Evolutionary conservation across 2,797 vertebrate species (phyloP), one percentile per base, ranked within the genome.

Genomic region (Dromococcyx pavoninus): DNA sequence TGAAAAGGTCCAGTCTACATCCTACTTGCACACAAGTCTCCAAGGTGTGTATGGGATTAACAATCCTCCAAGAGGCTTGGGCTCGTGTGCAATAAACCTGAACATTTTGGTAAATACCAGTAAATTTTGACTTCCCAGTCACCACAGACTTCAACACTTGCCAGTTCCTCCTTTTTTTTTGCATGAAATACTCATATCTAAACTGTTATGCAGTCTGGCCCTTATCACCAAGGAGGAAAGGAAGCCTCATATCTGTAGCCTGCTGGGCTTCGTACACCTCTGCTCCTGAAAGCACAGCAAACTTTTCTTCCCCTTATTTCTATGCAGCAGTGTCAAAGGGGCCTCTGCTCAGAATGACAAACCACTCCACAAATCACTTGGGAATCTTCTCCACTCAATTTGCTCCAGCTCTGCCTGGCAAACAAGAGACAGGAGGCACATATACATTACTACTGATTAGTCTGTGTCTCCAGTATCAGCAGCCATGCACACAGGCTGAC

Each of bases 391-490:
- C 18, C 60, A 91, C 85, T 79, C 75, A 70, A 83, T 88, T 89
- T 93, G 33, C 80, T 95, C 24, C 87, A 53, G 60, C 77, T 91
- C 92, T 77, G 76, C 64, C 88, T 28, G 91, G 82, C 93, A 71
- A 80, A 69, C 66, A 93, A 93, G 93, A 82, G 62, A 19, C 89
- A 92, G 83, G 80, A 82, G 64, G 77, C 95, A 87, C 89, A 81
- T 78, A 91, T 83, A 65, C 50, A 33, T 97, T 96, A 94, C 91
- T 93, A 50, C 94, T 96, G 96, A 97, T 97, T 95, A 97, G 95
- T 84, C 86, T 17, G 1, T 71, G 89, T 94, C 95, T 93, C 91
- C 80, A 80, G 82, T 96, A 96, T 97, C 96, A 78, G 93, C 90
- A 91, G 85, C 93, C 96, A 22, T 70, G 91, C 86, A 79, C 89